phyloP scores from a whole-genome alignment of 2,888 invertebrate species.

The Drosophila algonquin region DNA sequence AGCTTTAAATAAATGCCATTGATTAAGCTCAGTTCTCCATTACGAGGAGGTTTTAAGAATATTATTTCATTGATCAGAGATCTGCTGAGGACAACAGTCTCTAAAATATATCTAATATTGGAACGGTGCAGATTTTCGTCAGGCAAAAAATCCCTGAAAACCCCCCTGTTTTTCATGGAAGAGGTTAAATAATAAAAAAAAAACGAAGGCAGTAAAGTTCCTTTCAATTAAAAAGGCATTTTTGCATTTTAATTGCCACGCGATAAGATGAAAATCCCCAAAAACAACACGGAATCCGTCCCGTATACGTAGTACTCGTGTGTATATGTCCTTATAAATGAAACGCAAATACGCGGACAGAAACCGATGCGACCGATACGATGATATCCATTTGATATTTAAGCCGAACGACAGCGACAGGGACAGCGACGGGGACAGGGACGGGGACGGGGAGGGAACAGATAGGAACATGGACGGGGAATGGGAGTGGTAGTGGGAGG shows the following conservation, averaged over 20 bases:
- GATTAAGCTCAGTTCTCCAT: neutral
- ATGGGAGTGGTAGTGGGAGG: no score
- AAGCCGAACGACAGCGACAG: slow-evolving; percentile 51
- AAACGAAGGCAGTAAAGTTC: neutral
- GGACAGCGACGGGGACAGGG: slow-evolving; percentile 6
- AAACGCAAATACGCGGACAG: slow-evolving; percentile 58
- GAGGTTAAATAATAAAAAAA: neutral
- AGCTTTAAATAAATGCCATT: neutral
- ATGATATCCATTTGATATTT: slow-evolving; percentile 66
- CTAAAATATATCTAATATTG: neutral
- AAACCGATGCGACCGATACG: slow-evolving; percentile 47
- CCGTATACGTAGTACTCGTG: neutral
- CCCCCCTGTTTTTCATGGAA: neutral
- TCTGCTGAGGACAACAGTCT: neutral
- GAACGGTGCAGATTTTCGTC: no score
- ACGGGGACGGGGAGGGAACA: slow-evolving; percentile 17
- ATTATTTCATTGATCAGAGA: no score
- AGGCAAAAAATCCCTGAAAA: neutral
- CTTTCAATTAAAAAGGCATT: slow-evolving; percentile 54
- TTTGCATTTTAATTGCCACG: slow-evolving; percentile 72
- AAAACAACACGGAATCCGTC: slow-evolving; percentile 36
- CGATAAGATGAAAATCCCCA: slow-evolving; percentile 65
- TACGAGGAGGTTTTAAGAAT: no score
- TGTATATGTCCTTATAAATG: slow-evolving; percentile 38
- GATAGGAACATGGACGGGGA: slow-evolving; percentile 1